A percentile compares a stretch with the other conserved stretches of the same genome.
Conservation (phyloP, 2,888 invertebrate genomes). For the Oligia fasciuncula region DNA sequence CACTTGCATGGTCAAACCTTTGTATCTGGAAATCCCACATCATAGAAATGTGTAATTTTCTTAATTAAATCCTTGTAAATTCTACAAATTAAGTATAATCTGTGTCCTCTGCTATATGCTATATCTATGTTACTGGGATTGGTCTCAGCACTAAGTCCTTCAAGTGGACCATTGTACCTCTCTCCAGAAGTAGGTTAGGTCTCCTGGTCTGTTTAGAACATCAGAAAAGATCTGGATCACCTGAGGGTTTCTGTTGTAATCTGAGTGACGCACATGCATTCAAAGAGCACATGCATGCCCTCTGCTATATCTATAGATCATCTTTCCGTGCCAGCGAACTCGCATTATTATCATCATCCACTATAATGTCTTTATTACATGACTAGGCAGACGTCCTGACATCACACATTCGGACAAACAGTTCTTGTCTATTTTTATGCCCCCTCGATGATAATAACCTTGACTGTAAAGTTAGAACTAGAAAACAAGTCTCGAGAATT, state of each 20-base stretch:
- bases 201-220: background rate
- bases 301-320: too few relatives aligned
- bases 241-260: too few relatives aligned
- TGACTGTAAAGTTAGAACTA: conserved; percentile 24
- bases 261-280: too few relatives aligned
- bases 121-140: background rate
- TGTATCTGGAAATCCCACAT: background rate
- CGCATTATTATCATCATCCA: background rate
- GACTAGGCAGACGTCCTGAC: background rate
- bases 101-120: background rate
- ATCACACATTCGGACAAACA: background rate
- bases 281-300: too few relatives aligned
- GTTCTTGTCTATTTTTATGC: conserved; percentile 39
- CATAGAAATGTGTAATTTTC: background rate
- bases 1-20: background rate
- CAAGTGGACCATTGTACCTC: background rate
- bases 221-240: too few relatives aligned
- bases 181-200: background rate
- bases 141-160: background rate
- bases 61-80: background rate
- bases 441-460: conserved; percentile 33
- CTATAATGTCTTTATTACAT: background rate
- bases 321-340: too few relatives aligned
- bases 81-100: background rate
- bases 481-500: conserved; percentile 17